These are phyloP conservation scores for Amblyjoppa fuscipennis DNA, from an alignment of 2,888 invertebrate species.

Conservation along the genomic window DNA sequence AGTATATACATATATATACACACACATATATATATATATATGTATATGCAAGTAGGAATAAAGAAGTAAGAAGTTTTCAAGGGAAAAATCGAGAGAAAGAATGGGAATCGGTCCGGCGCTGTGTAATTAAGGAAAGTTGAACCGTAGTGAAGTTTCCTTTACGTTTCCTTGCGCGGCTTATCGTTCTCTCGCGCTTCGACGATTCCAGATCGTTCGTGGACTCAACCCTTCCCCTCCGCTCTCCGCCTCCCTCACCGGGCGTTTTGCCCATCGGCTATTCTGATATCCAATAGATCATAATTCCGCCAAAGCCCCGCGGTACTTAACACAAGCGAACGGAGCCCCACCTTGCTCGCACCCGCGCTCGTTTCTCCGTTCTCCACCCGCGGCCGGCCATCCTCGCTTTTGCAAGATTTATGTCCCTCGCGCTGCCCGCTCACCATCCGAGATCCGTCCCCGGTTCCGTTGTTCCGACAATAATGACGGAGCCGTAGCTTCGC, in stretches of 20 bases:
- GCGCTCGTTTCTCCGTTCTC: constrained; percentile 46
- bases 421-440: constrained; percentile 9
- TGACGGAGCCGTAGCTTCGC: constrained; percentile 68
- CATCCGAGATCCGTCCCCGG: constrained; percentile 34
- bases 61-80: constrained; percentile 19
- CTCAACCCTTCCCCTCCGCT: neutral
- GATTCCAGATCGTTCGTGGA: constrained; percentile 48
- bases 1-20: too few relatives aligned
- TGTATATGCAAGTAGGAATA: neutral
- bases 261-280: constrained; percentile 14
- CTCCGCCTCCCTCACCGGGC: neutral
- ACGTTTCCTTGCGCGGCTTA: constrained; percentile 53
- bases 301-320: constrained; percentile 68
- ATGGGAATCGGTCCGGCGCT: constrained; percentile 51
- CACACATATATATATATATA: too few relatives aligned
- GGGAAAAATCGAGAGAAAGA: constrained; percentile 30
- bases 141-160: constrained; percentile 54
- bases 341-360: constrained; percentile 8
- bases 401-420: constrained; percentile 73
- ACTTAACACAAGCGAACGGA: constrained; percentile 68
- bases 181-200: constrained; percentile 62
- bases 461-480: constrained; percentile 60
- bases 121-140: constrained; percentile 65
- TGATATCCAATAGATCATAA: constrained; percentile 65
- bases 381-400: constrained; percentile 28